Evolutionary conservation across 2,113 vertebrate genomes (phyloP), one percentile per base, ranked within the genome.

Genomic region (Anoura caudifer): DNA sequence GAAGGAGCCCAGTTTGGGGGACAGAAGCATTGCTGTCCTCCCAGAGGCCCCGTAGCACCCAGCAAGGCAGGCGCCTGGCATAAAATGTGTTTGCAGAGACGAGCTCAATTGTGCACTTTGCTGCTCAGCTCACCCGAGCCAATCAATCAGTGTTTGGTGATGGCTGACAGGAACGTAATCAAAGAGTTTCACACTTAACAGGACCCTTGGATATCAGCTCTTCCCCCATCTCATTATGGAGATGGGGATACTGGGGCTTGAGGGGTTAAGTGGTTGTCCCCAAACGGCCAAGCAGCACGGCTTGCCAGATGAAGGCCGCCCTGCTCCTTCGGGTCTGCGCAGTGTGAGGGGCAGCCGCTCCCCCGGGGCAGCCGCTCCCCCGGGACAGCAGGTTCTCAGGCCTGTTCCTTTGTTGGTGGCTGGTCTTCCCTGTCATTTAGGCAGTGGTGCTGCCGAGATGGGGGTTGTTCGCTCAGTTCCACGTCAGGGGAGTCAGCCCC

Each of bases 401-500:
- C 17, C 14, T 43, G 12, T 17, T 31, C 10, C 24, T 59, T 83
- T 70, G 14, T 15, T 15, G n/a, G 36, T 76, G 41, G 33, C 52
- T 20, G 10, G 5, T 38, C 38, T 67, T 65, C 59, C 87, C 17
- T 52, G 33, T 41, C n/a, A 14, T 28, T 72, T 50, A 3, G 47
- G 56, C 59, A 67, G 50, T 5, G 17, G 17, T 3, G 7, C 43
- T 38, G 43, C 16, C 41, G 47, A 47, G 38, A 26, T 11, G 26
- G 15, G 41, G 31, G 56, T 4, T 5, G 36, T 38, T 5, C 1
- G 1, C 36, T 8, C 7, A 1, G 41, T 47, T 76, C 38, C 15
- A 0, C 5, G 4, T 52, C 20, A 1, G 33, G 4, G 1, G 14
- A 7, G 11, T 1, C 24, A 12, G 41, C 52, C 20, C n/a, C 2